These are phyloP conservation scores for Hololepta plana DNA, from an alignment of 2,888 invertebrate genomes.

Conservation along the genomic window DNA sequence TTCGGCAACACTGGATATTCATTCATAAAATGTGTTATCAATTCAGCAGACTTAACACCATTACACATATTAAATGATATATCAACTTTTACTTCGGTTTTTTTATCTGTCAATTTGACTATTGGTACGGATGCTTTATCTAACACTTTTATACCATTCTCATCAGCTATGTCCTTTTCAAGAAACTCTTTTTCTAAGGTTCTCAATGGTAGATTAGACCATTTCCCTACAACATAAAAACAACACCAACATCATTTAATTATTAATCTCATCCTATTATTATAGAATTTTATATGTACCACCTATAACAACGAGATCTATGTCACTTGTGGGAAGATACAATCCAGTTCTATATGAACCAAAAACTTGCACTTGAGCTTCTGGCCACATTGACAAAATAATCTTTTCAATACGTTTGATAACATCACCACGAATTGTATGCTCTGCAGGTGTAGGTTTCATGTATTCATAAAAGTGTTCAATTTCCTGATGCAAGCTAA, in stretches of 20 bases:
- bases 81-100: conserved; percentile 82
- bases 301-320: conserved; percentile 46
- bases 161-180: conserved; percentile 76
- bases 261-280: conserved; percentile 1
- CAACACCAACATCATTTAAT: neutral
- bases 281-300: conserved; percentile 6
- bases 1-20: conserved; percentile 83
- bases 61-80: conserved; percentile 99
- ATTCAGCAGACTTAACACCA: conserved; percentile 90
- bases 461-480: conserved; percentile 92
- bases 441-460: conserved; percentile 84
- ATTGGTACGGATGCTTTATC: conserved; percentile 98
- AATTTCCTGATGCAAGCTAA: conserved; percentile 90
- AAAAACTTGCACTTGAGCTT: conserved; percentile 91
- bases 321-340: conserved; percentile 89
- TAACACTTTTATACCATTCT: conserved; percentile 81
- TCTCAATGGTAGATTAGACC: conserved; percentile 80
- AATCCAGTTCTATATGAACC: conserved; percentile 95
- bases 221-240: conserved; percentile 41
- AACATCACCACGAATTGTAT: conserved; percentile 72
- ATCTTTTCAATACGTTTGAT: conserved; percentile 77
- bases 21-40: conserved; percentile 80
- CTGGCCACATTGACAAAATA: conserved; percentile 79
- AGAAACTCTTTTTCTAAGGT: conserved; percentile 82
- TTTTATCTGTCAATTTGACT: conserved; percentile 85